Evolutionary conservation across 2,888 invertebrate species (phyloP).

Genomic region (Eupithecia pulchellata): DNA sequence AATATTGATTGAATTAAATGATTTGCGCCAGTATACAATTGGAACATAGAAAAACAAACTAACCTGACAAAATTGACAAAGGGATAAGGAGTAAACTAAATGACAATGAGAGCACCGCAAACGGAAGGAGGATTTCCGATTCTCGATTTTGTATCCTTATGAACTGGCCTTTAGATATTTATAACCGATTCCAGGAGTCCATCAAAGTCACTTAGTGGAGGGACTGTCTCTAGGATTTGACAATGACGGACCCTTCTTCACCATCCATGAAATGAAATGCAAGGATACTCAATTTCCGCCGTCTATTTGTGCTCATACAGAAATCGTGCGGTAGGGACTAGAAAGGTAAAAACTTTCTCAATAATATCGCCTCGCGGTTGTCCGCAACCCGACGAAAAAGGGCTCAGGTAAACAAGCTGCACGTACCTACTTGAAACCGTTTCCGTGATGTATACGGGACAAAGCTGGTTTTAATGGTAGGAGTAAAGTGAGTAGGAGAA

Average conservation of each 20-base stretch:
- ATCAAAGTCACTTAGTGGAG: conserved; percentile 46
- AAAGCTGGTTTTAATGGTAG: conserved; percentile 49
- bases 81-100: conserved; percentile 3
- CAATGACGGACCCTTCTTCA: conserved; percentile 51
- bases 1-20: background rate
- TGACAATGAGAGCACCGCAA: conserved; percentile 11
- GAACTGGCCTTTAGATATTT: conserved; percentile 46
- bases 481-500: conserved; percentile 26
- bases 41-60: background rate
- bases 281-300: conserved; percentile 71
- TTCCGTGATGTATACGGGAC: conserved; percentile 42
- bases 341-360: conserved; percentile 66
- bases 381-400: conserved; percentile 46
- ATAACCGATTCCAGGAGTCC: conserved; percentile 46
- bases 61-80: background rate
- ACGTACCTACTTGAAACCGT: conserved; percentile 62
- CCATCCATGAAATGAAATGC: conserved; percentile 65
- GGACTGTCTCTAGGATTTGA: conserved; percentile 48
- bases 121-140: conserved; percentile 22
- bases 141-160: conserved; percentile 22
- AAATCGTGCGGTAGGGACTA: conserved; percentile 44
- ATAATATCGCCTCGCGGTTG: conserved; percentile 51
- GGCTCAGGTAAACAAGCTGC: conserved; percentile 54
- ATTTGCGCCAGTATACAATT: background rate
- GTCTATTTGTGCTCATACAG: conserved; percentile 54